Conservation (phyloP, 2,797 vertebrate genomes). For the Molossus molossus region DNA sequence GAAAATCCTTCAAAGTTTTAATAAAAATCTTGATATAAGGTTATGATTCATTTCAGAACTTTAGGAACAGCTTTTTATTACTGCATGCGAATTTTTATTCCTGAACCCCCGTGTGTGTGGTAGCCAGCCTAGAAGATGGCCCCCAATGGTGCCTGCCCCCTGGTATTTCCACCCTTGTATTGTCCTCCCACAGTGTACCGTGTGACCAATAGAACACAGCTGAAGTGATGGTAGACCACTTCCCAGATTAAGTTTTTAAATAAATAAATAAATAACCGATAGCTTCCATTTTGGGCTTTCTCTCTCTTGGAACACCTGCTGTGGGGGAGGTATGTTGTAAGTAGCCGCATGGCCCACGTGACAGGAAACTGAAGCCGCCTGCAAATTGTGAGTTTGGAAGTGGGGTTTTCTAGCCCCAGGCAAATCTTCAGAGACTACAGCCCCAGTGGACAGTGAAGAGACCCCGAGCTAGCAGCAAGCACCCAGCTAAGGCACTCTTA, state of each 20-base stretch:
- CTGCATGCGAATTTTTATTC: constrained; percentile 22
- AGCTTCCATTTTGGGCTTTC: background rate
- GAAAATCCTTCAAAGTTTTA: constrained; percentile 53
- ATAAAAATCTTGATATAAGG: constrained; percentile 63
- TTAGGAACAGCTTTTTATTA: constrained; percentile 69
- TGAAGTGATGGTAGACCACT: constrained; percentile 15
- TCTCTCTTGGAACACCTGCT: background rate
- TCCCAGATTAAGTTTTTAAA: background rate
- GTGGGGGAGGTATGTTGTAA: background rate
- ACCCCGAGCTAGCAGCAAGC: constrained; percentile 9
- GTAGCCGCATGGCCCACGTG: background rate
- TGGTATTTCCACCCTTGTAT: background rate
- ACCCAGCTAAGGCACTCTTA: background rate
- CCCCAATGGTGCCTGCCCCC: background rate
- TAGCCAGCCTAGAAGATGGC: constrained; percentile 12
- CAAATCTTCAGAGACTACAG: constrained; percentile 29
- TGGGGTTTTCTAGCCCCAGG: background rate
- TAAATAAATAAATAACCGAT: background rate
- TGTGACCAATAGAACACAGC: background rate
- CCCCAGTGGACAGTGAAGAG: background rate
- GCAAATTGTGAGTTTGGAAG: constrained; percentile 7
- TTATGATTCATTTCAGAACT: constrained; percentile 62
- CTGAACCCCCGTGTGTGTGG: background rate
- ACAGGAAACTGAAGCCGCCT: background rate
- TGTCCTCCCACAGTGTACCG: background rate